These are phyloP conservation scores for Chromoteleia sp. DNA, from an alignment of 2,888 invertebrate genomes.

Conservation along the genomic window DNA sequence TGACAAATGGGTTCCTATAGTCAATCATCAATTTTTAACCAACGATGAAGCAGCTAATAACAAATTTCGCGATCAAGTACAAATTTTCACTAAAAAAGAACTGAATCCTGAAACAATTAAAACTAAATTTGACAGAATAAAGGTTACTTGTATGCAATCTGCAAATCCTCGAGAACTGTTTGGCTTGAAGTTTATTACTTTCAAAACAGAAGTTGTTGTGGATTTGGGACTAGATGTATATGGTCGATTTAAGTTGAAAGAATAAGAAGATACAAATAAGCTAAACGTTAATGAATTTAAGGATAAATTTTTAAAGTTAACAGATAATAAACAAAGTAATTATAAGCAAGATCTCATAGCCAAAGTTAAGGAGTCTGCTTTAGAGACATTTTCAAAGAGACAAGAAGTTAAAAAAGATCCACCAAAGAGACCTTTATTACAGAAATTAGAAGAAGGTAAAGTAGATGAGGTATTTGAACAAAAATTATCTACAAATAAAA, in stretches of 20 bases:
- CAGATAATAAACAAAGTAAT: conserved; percentile 70
- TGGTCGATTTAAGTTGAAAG: conserved; percentile 80
- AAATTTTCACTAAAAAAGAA: conserved; percentile 81
- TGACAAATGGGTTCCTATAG: conserved; percentile 80
- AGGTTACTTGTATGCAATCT: conserved; percentile 82
- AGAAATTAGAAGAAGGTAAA: conserved; percentile 76
- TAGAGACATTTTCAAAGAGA: conserved; percentile 75
- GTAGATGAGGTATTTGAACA: conserved; percentile 74
- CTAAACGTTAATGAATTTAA: conserved; percentile 74
- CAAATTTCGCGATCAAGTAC: conserved; percentile 81
- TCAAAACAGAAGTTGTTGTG: conserved; percentile 79
- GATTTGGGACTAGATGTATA: conserved; percentile 79
- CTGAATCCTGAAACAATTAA: conserved; percentile 78
- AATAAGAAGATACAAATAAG: conserved; percentile 60
- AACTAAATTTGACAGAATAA: conserved; percentile 80
- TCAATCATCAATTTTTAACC: conserved; percentile 81
- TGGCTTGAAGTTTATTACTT: conserved; percentile 78
- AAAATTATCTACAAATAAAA: conserved; percentile 19
- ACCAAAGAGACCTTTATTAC: conserved; percentile 76
- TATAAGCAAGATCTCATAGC: conserved; percentile 76
- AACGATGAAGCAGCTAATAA: conserved; percentile 80
- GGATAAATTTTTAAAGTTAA: conserved; percentile 76
- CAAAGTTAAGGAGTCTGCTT: conserved; percentile 74
- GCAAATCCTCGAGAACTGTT: conserved; percentile 81
- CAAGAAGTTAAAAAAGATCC: conserved; percentile 74